Percentiles rank a stretch among this genome's conserved stretches.
Evolutionary conservation across 2,113 vertebrate genomes (phyloP).

Genomic region (Sphyrna mokarran): DNA sequence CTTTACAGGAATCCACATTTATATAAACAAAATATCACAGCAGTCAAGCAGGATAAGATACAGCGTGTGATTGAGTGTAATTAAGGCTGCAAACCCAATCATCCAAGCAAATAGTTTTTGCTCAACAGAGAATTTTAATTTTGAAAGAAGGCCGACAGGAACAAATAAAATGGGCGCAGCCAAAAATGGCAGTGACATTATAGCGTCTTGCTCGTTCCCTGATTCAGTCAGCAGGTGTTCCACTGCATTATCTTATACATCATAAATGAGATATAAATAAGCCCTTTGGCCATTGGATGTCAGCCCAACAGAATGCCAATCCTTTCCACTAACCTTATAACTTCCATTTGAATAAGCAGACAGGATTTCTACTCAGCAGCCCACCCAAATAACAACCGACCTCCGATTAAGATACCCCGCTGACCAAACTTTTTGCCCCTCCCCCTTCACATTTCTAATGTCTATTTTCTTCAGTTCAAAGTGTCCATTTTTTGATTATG

Average conservation of each 20-base stretch:
- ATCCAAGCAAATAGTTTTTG: constrained; percentile 17
- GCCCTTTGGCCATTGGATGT: not conserved
- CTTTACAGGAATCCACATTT: constrained; percentile 28
- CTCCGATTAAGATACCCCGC: too few relatives aligned
- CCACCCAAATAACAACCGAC: not conserved
- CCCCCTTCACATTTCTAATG: too few relatives aligned
- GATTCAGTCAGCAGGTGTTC: not conserved
- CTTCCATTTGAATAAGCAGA: not conserved
- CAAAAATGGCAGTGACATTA: not conserved
- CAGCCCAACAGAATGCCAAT: not conserved
- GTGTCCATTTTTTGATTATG: too few relatives aligned
- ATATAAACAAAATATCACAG: constrained; percentile 27
- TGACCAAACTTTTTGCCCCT: too few relatives aligned
- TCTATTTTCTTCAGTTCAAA: too few relatives aligned
- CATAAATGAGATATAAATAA: not conserved
- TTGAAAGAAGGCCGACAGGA: constrained; percentile 4
- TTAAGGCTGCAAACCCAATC: constrained; percentile 24
- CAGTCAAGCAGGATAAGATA: constrained; percentile 4
- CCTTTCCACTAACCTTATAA: not conserved
- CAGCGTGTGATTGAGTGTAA: constrained; percentile 21
- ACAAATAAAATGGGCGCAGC: not conserved
- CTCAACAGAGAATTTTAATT: constrained; percentile 14
- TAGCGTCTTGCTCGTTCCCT: not conserved
- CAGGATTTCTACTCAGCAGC: not conserved
- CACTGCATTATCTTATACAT: not conserved